Evolutionary conservation across 1,140 invertebrate genomes (phyloP), one percentile per base, ranked within the genome.

Genomic region (Cotesia vestalis): DNA sequence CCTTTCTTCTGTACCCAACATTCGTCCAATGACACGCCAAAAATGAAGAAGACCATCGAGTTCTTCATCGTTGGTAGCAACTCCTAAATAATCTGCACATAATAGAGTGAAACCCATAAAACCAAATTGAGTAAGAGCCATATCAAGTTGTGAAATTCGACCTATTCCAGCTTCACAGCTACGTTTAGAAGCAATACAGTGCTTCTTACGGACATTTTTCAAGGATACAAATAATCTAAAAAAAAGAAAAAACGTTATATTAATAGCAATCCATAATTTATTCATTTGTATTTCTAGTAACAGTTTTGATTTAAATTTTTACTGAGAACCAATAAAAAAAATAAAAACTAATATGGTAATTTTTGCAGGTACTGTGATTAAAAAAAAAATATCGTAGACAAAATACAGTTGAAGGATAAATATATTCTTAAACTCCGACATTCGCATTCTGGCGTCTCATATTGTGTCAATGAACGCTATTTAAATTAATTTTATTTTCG

Each of bases 71-170:
- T 86, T 87, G 3, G 80, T 79, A 2, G 80, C 75, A 2, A 95
- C 84, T 0, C 94, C 93, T 38, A 95, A 87, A 40, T 89, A 82
- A 59, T 91, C 83, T 0, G 91, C 90, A 53, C 90, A 90, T 4
- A 94, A 73, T 0, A 95, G 77, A 0, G 91, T 88, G 63, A 92
- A 91, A 1, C 95, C 95, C 75, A 97, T 91, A 78, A 98, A 97
- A 8, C 93, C 94, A 77, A 94, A 95, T 80, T 94, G 94, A 0
- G 96, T 95, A 1, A 96, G 77, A 0, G 91, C 91, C 90, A 97
- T 91, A 75, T 96, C 95, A 72, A 91, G 89, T 83, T 98, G 96
- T 34, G 83, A 78, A 66, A 84, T 81, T 34, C 79, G 76, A 11
- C 80, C 77, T 4, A 89, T 80, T 1, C 90, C 90, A 8, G 79